Conservation (phyloP, 2,797 vertebrate species). For the Neostethus bicornis region DNA sequence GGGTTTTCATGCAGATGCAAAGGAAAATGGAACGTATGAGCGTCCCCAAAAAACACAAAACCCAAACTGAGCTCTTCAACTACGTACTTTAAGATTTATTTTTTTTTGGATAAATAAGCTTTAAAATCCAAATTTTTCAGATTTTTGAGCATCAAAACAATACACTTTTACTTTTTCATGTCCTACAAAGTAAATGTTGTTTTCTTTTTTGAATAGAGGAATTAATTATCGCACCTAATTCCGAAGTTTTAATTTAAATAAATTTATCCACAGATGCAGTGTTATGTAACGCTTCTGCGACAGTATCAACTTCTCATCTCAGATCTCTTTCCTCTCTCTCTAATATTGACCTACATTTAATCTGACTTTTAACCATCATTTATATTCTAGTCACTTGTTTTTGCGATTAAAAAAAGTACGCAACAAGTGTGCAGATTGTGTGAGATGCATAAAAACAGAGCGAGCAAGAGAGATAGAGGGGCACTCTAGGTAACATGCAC, state of each 20-base stretch:
- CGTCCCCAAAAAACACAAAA: conserved; percentile 20
- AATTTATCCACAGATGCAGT: conserved; percentile 11
- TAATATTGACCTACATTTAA: conserved; percentile 8
- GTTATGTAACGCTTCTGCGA: conserved; percentile 1
- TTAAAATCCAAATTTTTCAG: too few species aligned
- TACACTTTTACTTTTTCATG: too few species aligned
- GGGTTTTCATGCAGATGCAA: conserved; percentile 40
- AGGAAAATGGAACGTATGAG: conserved; percentile 33
- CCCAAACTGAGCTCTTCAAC: conserved; percentile 42
- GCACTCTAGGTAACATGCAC: background rate
- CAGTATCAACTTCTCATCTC: conserved; percentile 19
- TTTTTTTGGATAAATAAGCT: too few species aligned
- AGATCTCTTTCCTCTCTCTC: background rate
- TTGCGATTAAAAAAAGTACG: background rate
- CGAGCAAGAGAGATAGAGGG: too few species aligned
- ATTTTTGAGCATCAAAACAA: too few species aligned
- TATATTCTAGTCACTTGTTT: background rate
- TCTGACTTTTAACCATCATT: conserved; percentile 3
- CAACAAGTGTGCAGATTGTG: conserved; percentile 24
- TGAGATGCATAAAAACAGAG: background rate
- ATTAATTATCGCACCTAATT: too few species aligned
- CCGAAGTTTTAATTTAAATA: too few species aligned
- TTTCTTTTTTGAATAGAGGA: too few species aligned
- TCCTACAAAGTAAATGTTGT: too few species aligned
- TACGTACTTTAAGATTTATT: conserved; percentile 68